Evolutionary conservation across 30 jellyfish, hydroid and myxozoan genomes (phyloP).

Genomic region (Catostylus mosaicus): DNA sequence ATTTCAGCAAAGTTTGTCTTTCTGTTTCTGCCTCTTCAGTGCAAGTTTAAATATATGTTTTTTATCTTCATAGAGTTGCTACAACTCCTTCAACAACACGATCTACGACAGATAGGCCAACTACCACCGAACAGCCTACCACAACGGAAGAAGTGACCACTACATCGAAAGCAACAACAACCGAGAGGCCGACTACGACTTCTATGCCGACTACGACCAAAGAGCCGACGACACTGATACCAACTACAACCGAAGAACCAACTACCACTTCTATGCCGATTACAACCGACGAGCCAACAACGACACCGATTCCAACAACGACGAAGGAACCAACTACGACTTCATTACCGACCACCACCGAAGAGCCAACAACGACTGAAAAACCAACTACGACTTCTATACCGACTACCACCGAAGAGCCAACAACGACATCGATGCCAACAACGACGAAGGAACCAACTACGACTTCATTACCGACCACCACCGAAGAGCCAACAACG

Average conservation of each 20-base stretch:
- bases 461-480: slow-evolving; percentile 1
- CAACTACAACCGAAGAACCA: slow-evolving; percentile 28
- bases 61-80: too few species aligned
- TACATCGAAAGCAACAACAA: not conserved
- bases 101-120: not conserved
- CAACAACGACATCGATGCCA: slow-evolving; percentile 5
- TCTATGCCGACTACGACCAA: slow-evolving; percentile 1
- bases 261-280: not conserved
- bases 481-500: slow-evolving; percentile 32
- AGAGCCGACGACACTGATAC: not conserved
- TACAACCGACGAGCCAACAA: slow-evolving; percentile 14
- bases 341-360: slow-evolving; percentile 20
- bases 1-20: too few species aligned
- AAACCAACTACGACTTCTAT: slow-evolving; percentile 10
- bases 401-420: slow-evolving; percentile 26
- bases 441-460: slow-evolving; percentile 16
- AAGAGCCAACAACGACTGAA: slow-evolving; percentile 10
- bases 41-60: too few species aligned
- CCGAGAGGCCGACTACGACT: slow-evolving; percentile 7
- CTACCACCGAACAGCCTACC: not conserved
- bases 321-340: slow-evolving; percentile 25
- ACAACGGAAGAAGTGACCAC: slow-evolving; percentile 2
- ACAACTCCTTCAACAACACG: not conserved
- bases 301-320: not conserved
- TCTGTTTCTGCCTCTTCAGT: too few species aligned